Conservation (phyloP, 2,888 invertebrate species). For the Vesta saturnalis region DNA sequence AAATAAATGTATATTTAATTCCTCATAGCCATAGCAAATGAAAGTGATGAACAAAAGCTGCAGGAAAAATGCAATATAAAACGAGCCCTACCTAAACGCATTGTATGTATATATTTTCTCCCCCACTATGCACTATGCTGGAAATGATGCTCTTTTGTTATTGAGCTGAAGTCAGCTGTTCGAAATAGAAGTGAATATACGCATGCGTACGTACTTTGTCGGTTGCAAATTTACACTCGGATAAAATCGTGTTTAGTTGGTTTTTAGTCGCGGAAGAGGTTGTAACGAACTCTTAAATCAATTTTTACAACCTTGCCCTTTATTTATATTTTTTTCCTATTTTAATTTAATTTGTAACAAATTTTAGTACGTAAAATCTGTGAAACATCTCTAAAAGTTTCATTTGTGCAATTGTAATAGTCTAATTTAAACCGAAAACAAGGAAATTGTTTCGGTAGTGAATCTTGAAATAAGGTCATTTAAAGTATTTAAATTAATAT, state of each 20-base stretch:
- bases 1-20: no score
- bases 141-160: constrained; percentile 22
- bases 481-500: constrained; percentile 8
- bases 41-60: no score
- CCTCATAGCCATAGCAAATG: no score
- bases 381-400: constrained; percentile 2
- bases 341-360: constrained; percentile 26
- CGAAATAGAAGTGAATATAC: constrained; percentile 23
- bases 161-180: constrained; percentile 55
- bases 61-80: neutral
- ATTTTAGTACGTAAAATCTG: constrained; percentile 11
- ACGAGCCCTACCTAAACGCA: neutral
- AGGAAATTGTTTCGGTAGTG: constrained; percentile 4
- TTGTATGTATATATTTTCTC: neutral
- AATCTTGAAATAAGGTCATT: constrained; percentile 29
- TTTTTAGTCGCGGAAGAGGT: constrained; percentile 49
- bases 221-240: constrained; percentile 29
- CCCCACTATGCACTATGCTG: neutral
- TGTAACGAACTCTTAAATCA: constrained; percentile 43
- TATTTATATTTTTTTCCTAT: constrained; percentile 49
- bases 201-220: constrained; percentile 45
- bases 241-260: constrained; percentile 52
- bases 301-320: constrained; percentile 48
- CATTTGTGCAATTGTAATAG: constrained; percentile 37
- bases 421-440: constrained; percentile 5